Conservation (phyloP, 2,888 invertebrate species). For the Melieria omissa region DNA sequence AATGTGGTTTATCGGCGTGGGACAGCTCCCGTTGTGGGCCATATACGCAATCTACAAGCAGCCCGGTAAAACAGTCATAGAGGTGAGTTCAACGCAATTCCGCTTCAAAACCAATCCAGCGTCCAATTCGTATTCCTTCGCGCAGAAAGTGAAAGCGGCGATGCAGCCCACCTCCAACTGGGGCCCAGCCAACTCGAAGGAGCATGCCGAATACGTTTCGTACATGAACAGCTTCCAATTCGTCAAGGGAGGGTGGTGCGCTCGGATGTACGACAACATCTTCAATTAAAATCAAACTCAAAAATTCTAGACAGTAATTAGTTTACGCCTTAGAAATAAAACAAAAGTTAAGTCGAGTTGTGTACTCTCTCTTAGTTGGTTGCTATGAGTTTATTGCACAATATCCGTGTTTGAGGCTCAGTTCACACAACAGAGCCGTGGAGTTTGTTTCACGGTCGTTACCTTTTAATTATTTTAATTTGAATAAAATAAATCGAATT, state of each 20-base stretch:
- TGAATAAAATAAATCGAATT: too few relatives aligned
- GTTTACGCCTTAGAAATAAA: too few relatives aligned
- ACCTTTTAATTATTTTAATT: too few relatives aligned
- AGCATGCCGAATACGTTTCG: slow-evolving; percentile 67
- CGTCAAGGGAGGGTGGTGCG: slow-evolving; percentile 34
- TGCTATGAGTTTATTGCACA: too few relatives aligned
- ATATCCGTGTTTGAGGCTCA: too few relatives aligned
- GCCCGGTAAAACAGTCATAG: slow-evolving; percentile 48
- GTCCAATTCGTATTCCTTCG: not conserved
- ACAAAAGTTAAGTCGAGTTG: too few relatives aligned
- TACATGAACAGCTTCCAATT: slow-evolving; percentile 37
- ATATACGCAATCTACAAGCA: slow-evolving; percentile 59
- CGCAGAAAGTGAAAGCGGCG: slow-evolving; percentile 60
- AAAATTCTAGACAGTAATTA: slow-evolving; percentile 11
- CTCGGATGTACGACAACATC: slow-evolving; percentile 55
- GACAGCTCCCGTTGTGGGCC: slow-evolving; percentile 68
- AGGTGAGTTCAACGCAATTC: slow-evolving; percentile 35
- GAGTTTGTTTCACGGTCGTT: too few relatives aligned
- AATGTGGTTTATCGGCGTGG: slow-evolving; percentile 68
- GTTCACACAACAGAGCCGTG: too few relatives aligned
- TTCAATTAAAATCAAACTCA: slow-evolving; percentile 52
- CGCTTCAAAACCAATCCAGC: too few relatives aligned
- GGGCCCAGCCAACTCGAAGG: slow-evolving; percentile 63
- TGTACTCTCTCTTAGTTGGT: too few relatives aligned
- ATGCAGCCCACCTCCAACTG: slow-evolving; percentile 57